Evolutionary conservation across 2,113 vertebrate species (phyloP), one percentile per base, ranked within the genome.

Genomic region (Platycercus adscitus): DNA sequence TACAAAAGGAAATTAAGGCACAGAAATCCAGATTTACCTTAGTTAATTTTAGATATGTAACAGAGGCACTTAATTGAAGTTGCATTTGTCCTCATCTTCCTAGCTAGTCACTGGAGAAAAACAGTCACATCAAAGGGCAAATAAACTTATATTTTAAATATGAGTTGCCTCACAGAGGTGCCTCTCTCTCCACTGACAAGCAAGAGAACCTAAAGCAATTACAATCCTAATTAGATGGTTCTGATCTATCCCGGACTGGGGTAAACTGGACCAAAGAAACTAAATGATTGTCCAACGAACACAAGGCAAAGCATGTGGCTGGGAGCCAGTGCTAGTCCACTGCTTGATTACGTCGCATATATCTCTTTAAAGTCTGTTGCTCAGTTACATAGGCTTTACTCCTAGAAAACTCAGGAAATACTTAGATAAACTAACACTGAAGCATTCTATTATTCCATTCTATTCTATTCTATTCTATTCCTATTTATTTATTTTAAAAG

Each of bases 121-220:
- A 73, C n/a, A 75, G 49, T 37, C 11, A 60, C 19, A 94, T 73
- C 68, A 88, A 93, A 96, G 37, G 58, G 70, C 53, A 95, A 90
- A 93, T 86, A 93, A 95, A 93, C 53, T 41, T 77, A 26, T 88
- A 70, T 94, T 93, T 93, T 80, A 91, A 86, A 90, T 50, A 41
- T 73, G 60, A 94, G 70, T 90, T 86, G 15, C 75, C 23, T 91
- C 76, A 89, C 55, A 75, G 76, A 90, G 46, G 31, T 78, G 29
- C 5, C 3, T 88, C 13, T 89, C 15, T 92, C 64, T 58, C n/a
- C 63, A 53, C 41, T 70, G 31, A 73, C 2, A 12, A 84, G 12
- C 13, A 70, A 39, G 50, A 64, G 46, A 90, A 93, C 46, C 49
- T 90, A 86, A 93, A 92, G 68, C 55, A 93, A 78, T 93, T 81